Evolutionary conservation across 2,888 invertebrate genomes (phyloP), one percentile per base, ranked within the genome.

Genomic region (Limenitis camilla): DNA sequence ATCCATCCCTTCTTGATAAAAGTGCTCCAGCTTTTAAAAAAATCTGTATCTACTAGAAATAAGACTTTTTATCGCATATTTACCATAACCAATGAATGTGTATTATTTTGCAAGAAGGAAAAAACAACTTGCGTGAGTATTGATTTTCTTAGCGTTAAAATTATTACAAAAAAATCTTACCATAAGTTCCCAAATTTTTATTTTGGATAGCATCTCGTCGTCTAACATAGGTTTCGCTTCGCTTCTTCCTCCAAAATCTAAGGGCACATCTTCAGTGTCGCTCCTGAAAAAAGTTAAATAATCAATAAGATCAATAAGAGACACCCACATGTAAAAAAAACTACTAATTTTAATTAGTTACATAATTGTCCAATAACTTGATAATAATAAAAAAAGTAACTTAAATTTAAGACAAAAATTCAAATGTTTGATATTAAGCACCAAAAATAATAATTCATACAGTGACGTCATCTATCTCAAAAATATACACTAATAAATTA

Each of bases 191-290:
- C 81, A 84, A 35, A 86, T 64, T 55, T 82, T 85, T 62, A 83
- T 72, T 59, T 86, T 83, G 40, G 82, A 66, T 29, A 86, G 64
- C 52, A 79, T 50, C 19, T 81, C 74, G n/a, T 84, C 84, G 51
- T 86, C 85, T 41, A 87, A 54, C 86, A 87, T 86, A 0, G 86
- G 85, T 39, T 84, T 85, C 0, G 76, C 82, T 63, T 82, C 84
- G n/a, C 66, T 70, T 49, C 64, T 74, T 11, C 68, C 58, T 0
- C 71, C 65, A 5, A 74, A 30, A 4, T 75, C 73, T 5, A 69
- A 30, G 0, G 73, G 67, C 1, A 63, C 55, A 0, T 77, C 57
- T 0, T 77, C 75, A 28, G 64, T 72, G 5, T 72, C 68, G 40
- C 67, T 61, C 50, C 75, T 79, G 70, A n/a, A 74, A 67, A 28